Evolutionary conservation across 2,113 vertebrate genomes (phyloP).

Genomic region (Toxotes jaculatrix): DNA sequence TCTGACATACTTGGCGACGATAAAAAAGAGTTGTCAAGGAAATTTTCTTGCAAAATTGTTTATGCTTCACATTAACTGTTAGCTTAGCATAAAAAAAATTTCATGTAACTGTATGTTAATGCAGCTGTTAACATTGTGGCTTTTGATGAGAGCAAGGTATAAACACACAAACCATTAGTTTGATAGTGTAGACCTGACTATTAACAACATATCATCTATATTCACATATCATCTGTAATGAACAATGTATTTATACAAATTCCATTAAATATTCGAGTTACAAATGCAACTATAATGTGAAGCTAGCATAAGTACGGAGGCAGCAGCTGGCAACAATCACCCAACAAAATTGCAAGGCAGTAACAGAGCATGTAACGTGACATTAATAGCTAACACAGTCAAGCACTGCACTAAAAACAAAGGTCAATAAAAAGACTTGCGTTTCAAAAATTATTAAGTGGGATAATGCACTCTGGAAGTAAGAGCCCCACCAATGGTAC

Average conservation of each 20-base stretch:
- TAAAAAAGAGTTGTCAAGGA: background rate
- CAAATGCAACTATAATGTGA: background rate
- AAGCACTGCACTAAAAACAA: conserved; percentile 24
- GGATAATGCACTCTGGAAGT: conserved; percentile 57
- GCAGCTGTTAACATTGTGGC: background rate
- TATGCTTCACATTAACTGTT: background rate
- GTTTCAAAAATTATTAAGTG: conserved; percentile 64
- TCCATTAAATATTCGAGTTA: background rate
- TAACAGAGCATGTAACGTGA: background rate
- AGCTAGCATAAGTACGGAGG: background rate
- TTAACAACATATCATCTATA: background rate
- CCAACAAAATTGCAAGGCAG: background rate
- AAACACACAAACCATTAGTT: background rate
- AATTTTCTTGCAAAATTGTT: background rate
- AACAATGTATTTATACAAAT: background rate
- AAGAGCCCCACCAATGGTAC: conserved; percentile 15
- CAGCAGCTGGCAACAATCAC: background rate
- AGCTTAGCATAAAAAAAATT: background rate
- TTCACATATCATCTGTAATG: background rate
- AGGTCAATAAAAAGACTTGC: conserved; percentile 51
- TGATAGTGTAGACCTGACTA: background rate
- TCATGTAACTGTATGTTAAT: background rate
- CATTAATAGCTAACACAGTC: conserved; percentile 39
- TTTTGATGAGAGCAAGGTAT: background rate
- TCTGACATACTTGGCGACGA: conserved; percentile 17